A percentile compares a stretch with the other conserved stretches of the same genome.
These are phyloP conservation scores for Ophthalmolycus amberensis DNA, from an alignment of 2,113 vertebrate species.

Conservation along the genomic window DNA sequence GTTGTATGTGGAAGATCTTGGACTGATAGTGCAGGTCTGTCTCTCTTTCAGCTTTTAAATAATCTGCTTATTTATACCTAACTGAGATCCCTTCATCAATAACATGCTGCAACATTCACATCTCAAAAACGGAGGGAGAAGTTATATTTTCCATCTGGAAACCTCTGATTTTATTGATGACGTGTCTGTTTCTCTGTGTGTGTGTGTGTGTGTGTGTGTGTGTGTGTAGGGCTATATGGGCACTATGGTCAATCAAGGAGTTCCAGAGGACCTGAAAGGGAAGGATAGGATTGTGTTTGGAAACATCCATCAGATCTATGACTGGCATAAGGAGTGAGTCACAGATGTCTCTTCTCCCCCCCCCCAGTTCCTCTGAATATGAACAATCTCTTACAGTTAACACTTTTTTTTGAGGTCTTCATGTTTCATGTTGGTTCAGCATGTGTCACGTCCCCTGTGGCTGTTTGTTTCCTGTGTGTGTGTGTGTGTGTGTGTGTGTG, in stretches of 20 bases:
- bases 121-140: neutral
- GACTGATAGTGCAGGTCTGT: slow-evolving; percentile 90
- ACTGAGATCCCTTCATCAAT: neutral
- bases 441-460: slow-evolving; percentile 16
- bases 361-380: neutral
- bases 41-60: neutral
- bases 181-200: neutral
- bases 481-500: slow-evolving; percentile 26
- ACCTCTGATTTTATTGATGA: neutral
- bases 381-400: neutral
- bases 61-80: neutral
- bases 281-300: slow-evolving; percentile 93
- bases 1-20: slow-evolving; percentile 90
- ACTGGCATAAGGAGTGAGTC: slow-evolving; percentile 93
- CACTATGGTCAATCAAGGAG: slow-evolving; percentile 86
- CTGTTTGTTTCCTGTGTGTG: neutral
- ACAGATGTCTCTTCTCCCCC: neutral
- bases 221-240: slow-evolving; percentile 87
- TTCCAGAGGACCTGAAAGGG: slow-evolving; percentile 89
- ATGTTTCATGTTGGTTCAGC: slow-evolving; percentile 11
- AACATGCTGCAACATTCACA: neutral
- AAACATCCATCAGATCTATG: slow-evolving; percentile 93
- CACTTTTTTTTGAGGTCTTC: slow-evolving; percentile 4
- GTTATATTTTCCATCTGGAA: neutral
- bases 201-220: slow-evolving; percentile 15